A percentile compares a stretch with the other conserved stretches of the same genome.
Evolutionary conservation across 2,113 vertebrate species (phyloP).

Genomic region (Leucoraja erinaceus): DNA sequence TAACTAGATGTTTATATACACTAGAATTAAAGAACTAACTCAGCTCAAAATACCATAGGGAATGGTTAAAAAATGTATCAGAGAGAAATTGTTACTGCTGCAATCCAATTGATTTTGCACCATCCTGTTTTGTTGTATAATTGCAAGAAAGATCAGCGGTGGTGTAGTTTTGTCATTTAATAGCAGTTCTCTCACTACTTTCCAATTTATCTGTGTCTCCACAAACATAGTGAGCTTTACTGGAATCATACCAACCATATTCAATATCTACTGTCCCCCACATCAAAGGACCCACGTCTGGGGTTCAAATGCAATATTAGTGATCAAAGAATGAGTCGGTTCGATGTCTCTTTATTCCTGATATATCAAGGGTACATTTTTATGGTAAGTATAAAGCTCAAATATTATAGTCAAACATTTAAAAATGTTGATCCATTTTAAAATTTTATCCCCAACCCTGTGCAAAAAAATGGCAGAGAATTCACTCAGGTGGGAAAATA

Average conservation of each 20-base stretch:
- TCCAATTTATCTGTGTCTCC: neutral
- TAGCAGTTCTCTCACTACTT: neutral
- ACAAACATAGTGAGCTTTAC: neutral
- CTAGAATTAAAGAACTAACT: neutral
- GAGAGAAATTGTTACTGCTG: neutral
- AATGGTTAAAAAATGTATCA: neutral
- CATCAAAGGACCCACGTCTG: neutral
- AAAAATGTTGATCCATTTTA: neutral
- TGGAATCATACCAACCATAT: constrained; percentile 8
- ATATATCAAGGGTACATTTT: too few relatives aligned
- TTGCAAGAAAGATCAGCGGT: neutral
- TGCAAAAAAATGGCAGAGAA: too few relatives aligned
- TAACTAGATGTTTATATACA: neutral
- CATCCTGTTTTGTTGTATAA: neutral
- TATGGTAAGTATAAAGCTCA: neutral
- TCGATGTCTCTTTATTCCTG: too few relatives aligned
- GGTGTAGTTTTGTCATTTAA: neutral
- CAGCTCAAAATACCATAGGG: neutral
- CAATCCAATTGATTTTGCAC: neutral
- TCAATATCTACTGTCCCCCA: neutral
- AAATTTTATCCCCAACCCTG: too few relatives aligned
- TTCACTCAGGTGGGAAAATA: too few relatives aligned
- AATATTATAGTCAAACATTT: neutral
- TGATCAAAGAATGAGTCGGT: neutral
- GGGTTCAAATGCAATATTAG: neutral